Conservation (phyloP, 2,888 invertebrate species). For the Dioctria linearis region DNA sequence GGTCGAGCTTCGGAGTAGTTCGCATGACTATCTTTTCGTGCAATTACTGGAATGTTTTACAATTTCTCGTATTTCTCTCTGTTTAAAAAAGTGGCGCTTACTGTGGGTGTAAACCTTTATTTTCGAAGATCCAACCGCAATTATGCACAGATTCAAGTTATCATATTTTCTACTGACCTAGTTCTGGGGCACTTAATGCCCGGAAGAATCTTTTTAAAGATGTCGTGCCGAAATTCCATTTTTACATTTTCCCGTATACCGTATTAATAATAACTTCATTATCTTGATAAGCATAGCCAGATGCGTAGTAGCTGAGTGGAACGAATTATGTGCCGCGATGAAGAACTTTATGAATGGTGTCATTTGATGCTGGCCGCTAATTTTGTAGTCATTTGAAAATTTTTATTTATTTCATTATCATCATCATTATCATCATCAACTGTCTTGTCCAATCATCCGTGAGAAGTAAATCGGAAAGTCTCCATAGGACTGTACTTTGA, state of each 20-base stretch:
- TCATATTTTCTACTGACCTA: constrained; percentile 28
- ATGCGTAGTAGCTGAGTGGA: not conserved
- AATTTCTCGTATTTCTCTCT: not conserved
- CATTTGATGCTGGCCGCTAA: too few relatives aligned
- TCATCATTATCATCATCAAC: too few relatives aligned
- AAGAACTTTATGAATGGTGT: too few relatives aligned
- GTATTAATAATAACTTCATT: constrained; percentile 29
- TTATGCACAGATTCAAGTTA: constrained; percentile 12
- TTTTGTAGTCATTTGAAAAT: too few relatives aligned
- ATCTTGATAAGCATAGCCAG: not conserved
- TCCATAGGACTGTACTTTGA: too few relatives aligned
- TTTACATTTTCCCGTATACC: not conserved
- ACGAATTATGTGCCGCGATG: constrained; percentile 7
- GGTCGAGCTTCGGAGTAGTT: constrained; percentile 13
- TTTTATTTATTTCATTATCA: too few relatives aligned
- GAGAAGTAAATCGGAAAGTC: too few relatives aligned
- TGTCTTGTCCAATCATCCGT: too few relatives aligned
- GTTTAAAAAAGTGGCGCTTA: not conserved
- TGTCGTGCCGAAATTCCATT: not conserved
- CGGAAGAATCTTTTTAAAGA: constrained; percentile 38
- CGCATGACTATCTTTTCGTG: constrained; percentile 43
- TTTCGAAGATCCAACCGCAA: constrained; percentile 11
- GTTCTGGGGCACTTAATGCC: constrained; percentile 26
- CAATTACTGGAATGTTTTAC: not conserved
- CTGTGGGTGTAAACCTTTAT: not conserved